Conservation (phyloP, 2,888 invertebrate genomes). For the Biston betularia region DNA sequence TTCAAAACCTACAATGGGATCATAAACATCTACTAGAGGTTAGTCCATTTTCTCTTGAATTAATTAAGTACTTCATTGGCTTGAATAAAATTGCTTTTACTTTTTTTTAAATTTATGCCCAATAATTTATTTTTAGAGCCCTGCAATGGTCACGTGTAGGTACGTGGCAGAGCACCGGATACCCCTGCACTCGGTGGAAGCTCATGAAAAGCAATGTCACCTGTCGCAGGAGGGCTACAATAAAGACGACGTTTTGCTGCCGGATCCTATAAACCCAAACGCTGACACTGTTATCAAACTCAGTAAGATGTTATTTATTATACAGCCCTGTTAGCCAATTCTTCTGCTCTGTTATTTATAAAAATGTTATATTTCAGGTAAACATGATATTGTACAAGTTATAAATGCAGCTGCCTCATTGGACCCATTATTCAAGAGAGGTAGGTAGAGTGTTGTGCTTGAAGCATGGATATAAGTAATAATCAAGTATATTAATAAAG, state of each 20-base stretch:
- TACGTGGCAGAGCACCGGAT: slow-evolving; percentile 64
- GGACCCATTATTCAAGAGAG: slow-evolving; percentile 67
- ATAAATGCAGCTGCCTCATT: slow-evolving; percentile 59
- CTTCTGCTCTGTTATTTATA: slow-evolving; percentile 35
- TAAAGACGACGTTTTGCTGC: slow-evolving; percentile 61
- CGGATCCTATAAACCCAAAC: slow-evolving; percentile 60
- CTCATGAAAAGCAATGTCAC: slow-evolving; percentile 65
- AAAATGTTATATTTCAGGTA: slow-evolving; percentile 50
- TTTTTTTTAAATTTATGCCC: too few species aligned
- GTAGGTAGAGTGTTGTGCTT: slow-evolving; percentile 53
- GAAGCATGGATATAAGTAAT: neutral
- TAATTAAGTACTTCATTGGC: neutral
- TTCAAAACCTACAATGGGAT: slow-evolving; percentile 78
- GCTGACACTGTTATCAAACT: slow-evolving; percentile 65
- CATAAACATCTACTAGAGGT: slow-evolving; percentile 66
- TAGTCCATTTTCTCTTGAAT: slow-evolving; percentile 13
- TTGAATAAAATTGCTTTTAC: neutral
- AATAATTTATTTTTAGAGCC: slow-evolving; percentile 54
- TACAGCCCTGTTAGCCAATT: neutral
- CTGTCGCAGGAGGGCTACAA: slow-evolving; percentile 62
- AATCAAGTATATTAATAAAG: neutral
- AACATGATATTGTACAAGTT: slow-evolving; percentile 63
- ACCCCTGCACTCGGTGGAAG: slow-evolving; percentile 50
- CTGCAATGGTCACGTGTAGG: slow-evolving; percentile 56
- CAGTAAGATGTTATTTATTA: slow-evolving; percentile 54